phyloP scores from a whole-genome alignment of 2,797 vertebrate genomes.

The Pyrrhura leucotis region DNA sequence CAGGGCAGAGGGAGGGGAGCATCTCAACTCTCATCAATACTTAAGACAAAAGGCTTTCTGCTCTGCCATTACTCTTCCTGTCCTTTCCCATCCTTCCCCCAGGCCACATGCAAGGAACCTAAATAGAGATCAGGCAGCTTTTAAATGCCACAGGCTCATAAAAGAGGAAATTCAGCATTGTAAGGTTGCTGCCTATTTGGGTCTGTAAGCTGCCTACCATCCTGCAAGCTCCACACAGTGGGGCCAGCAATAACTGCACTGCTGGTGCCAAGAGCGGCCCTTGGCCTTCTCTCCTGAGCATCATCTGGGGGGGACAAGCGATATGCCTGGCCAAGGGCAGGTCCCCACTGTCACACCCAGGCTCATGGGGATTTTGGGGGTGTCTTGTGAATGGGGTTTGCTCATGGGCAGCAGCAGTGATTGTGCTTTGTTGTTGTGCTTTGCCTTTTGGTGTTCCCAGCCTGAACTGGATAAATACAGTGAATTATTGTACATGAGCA shows the following conservation, averaged over 20 bases:
- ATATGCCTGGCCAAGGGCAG: background rate
- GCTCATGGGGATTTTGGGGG: background rate
- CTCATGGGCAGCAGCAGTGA: background rate
- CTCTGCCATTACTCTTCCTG: constrained; percentile 13
- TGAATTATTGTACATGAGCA: background rate
- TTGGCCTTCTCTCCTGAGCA: background rate
- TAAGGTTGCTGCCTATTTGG: background rate
- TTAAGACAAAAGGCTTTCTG: constrained; percentile 42
- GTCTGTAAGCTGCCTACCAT: background rate
- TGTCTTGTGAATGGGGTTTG: background rate
- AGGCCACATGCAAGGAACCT: constrained; percentile 23
- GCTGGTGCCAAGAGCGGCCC: background rate
- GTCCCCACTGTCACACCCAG: background rate
- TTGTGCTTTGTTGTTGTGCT: background rate
- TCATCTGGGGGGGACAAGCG: background rate
- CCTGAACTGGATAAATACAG: background rate
- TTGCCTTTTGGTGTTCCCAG: background rate
- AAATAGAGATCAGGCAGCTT: constrained; percentile 46
- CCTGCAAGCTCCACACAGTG: background rate
- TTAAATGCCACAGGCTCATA: constrained; percentile 58
- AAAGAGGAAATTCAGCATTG: background rate
- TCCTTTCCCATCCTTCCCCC: constrained; percentile 46
- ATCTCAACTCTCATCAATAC: constrained; percentile 5
- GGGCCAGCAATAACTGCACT: background rate
- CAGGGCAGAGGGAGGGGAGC: background rate